These are phyloP conservation scores for Syngnathus acus DNA, from an alignment of 2,797 vertebrate species.

Conservation along the genomic window DNA sequence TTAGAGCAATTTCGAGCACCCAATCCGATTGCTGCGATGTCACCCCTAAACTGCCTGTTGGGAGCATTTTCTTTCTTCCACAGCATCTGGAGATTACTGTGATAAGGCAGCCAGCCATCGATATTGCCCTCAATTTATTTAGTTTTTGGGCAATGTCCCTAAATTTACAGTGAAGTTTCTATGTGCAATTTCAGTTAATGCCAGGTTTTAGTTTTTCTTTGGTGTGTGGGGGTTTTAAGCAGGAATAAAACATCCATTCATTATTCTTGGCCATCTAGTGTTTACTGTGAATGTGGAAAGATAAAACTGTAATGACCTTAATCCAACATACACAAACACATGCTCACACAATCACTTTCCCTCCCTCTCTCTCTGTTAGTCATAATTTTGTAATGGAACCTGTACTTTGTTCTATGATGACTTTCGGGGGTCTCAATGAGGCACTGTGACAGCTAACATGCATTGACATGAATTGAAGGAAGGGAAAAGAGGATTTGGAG, in stretches of 20 bases:
- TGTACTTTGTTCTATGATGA: slow-evolving; percentile 33
- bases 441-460: slow-evolving; percentile 37
- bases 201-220: background rate
- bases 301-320: slow-evolving; percentile 53
- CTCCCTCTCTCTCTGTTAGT: slow-evolving; percentile 20
- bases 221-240: slow-evolving; percentile 1
- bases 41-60: background rate
- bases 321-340: slow-evolving; percentile 32
- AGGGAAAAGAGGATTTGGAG: slow-evolving; percentile 13
- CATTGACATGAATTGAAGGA: slow-evolving; percentile 4
- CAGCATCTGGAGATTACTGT: background rate
- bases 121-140: background rate
- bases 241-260: slow-evolving; percentile 23
- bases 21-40: background rate
- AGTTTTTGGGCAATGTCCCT: background rate
- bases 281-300: slow-evolving; percentile 22
- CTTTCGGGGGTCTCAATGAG: slow-evolving; percentile 51
- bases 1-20: background rate
- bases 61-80: background rate
- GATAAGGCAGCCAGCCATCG: background rate
- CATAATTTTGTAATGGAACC: slow-evolving; percentile 41
- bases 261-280: slow-evolving; percentile 11
- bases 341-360: slow-evolving; percentile 24
- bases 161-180: background rate
- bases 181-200: background rate